phyloP scores from a whole-genome alignment of 2,888 invertebrate species.

The Anoncus sp. region DNA sequence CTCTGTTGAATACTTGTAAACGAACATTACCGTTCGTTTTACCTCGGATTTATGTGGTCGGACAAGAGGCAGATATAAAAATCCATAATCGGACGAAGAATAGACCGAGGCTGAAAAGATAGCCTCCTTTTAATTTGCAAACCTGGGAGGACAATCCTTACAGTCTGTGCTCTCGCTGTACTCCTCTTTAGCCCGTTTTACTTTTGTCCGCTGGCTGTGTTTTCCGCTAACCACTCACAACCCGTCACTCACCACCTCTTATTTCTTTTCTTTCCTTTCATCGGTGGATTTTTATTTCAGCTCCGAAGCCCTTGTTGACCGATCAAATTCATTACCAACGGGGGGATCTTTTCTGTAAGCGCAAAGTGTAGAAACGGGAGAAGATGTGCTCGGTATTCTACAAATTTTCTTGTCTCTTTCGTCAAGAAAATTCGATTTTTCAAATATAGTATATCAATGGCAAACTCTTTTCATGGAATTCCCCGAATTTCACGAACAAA shows the following conservation, averaged over 20 bases:
- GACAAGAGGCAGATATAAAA: constrained; percentile 31
- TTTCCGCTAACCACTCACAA: constrained; percentile 19
- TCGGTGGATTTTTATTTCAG: constrained; percentile 17
- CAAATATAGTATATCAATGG: background rate
- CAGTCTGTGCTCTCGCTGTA: constrained; percentile 8
- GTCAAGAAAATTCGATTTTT: background rate
- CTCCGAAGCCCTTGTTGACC: constrained; percentile 1
- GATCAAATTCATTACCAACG: too few relatives aligned
- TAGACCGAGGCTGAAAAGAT: constrained; percentile 19
- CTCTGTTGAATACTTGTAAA: constrained; percentile 5
- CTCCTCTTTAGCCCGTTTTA: constrained; percentile 7
- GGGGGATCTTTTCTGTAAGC: background rate
- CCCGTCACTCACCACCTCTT: constrained; percentile 1
- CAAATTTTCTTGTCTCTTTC: background rate
- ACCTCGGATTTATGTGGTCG: constrained; percentile 14
- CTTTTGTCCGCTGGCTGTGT: constrained; percentile 17
- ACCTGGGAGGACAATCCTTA: constrained; percentile 44
- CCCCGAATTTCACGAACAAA: constrained; percentile 9
- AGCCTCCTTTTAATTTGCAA: constrained; percentile 41
- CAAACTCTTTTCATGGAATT: constrained; percentile 20
- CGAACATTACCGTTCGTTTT: constrained; percentile 11
- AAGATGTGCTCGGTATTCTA: constrained; percentile 3
- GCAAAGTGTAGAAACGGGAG: background rate
- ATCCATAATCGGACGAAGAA: constrained; percentile 37
- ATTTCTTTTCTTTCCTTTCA: constrained; percentile 5